Base-by-base conservation (phyloP, 2,888 invertebrate species). In the Pseudococcus jackbeardsleyi region DNA sequence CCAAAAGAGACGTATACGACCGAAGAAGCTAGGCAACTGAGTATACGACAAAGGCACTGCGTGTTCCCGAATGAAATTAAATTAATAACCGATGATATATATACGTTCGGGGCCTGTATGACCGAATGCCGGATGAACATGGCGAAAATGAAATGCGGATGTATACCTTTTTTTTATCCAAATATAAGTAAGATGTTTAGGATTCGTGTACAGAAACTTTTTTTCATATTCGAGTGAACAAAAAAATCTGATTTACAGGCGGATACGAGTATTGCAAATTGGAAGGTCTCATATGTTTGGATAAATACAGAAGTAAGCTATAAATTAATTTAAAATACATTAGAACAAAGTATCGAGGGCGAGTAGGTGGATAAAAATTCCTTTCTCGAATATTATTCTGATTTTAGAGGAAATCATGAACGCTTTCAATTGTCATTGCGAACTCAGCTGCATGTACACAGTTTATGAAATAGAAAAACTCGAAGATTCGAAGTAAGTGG, bases 1-100 rank as follows among this genome's bases (percentile, higher is more conserved):
- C 94, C 95, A 39, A 95, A 95, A 90, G 94, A 95, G 91, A 96
- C 96, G 0, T 95, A 95, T 91, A 96, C 96, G 0, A 96, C 95
- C 0, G 93, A 94, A 89, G 95, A 95, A 90, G 95, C 95, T 0
- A 92, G 94, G 0, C 95, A 96, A 90, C 92, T 96, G 79, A 92
- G 93, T 0, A 93, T 94, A 15, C 93, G 93, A 1, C 96, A 96
- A 91, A 92, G 96, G 12, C 94, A 94, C 87, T 96, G 96, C 90
- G 93, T 95, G 48, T 96, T 95, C 90, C 92, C 93, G 0, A 93
- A 95, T 90, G 96, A 96, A 91, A 92, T 94, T 22, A 92, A 92
- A 88, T 91, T 96, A 89, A 92, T 94, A 86, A 94, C 93, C 0
- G 94, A 94, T 0, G 91, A 92, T 3, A 93, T 93, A 82, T 96